Evolutionary conservation across 2,113 vertebrate species (phyloP), one percentile per base, ranked within the genome.

Genomic region (Elgaria multicarinata): DNA sequence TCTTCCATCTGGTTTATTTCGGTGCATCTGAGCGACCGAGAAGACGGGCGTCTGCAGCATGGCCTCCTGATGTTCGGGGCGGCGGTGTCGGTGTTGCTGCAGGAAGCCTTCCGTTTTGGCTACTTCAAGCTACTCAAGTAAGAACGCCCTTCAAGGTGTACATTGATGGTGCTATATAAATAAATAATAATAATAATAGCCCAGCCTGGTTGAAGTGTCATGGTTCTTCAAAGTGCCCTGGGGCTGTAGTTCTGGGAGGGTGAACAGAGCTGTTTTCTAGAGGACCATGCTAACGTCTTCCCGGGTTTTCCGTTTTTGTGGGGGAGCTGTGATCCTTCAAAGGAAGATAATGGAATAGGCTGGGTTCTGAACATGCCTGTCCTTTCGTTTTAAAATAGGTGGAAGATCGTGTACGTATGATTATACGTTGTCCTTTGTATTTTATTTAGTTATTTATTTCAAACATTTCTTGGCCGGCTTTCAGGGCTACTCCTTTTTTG

Each of bases 71-170:
- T 94, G 66, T 96, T 96, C 24, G 97, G 97, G 16, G 97, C 96
- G 0, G 97, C 96, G 0, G 62, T 97, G 24, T 97, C 97, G 0
- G 97, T 98, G 13, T 94, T 98, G 90, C 96, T 98, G 5, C 97
- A 98, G 95, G 97, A 98, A 88, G 88, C 85, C 31, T 96, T 97
- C 91, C 58, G 97, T 44, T 97, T 98, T 75, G 97, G 93, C 82
- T 97, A 97, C 95, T 98, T 97, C 97, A 97, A 96, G 85, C 91
- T 97, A 62, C 97, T 98, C 84, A 98, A 96, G 97, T 98, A 94
- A 96, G 97, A 87, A 82, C 69, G 39, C 67, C 18, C 0, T 2
- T 0, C 33, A 0, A 0, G 12, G n/a, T n/a, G n/a, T n/a, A n/a
- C n/a, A n/a, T n/a, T n/a, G n/a, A n/a, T n/a, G n/a, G n/a, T n/a